Evolutionary conservation across 2,797 vertebrate genomes (phyloP), one percentile per base, ranked within the genome.

Genomic region (Xerus rutilus): DNA sequence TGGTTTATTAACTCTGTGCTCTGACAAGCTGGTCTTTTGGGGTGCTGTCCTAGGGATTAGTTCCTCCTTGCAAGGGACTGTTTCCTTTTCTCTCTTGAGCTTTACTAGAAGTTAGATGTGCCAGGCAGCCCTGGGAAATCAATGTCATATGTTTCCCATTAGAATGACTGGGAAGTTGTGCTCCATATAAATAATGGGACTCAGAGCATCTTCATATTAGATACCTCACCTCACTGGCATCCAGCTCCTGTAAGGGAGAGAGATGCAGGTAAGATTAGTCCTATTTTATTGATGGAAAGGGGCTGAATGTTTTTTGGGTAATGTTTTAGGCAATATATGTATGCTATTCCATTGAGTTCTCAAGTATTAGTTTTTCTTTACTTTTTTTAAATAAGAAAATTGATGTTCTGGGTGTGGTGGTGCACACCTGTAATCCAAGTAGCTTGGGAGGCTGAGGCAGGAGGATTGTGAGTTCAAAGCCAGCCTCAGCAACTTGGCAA

Each of bases 161-260:
- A 85, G 30, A 28, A 32, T 17, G n/a, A 6, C 1, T 10, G 69
- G 25, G 43, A 86, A 28, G 18, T 17, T 64, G 32, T n/a, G 54
- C 17, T 14, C 54, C 0, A 1, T 9, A 0, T 15, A 13, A 6
- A 13, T 1, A 9, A 28, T 1, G 45, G 12, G 47, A 54, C 86
- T 45, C 23, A 54, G 54, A 67, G 23, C 2, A 4, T 52, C 84
- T 67, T 57, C 49, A 30, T 3, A 5, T 59, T 15, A 3, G 32
- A 64, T 6, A 20, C 17, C 11, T 62, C 30, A 11, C 7, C 28
- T 78, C 25, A 12, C 72, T 30, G 43, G 57, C 86, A 35, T n/a
- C 35, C 12, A 2, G 2, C 4, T 49, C 20, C 43, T 62, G 49
- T 5, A 25, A 52, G 73, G n/a, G 2, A 25, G n/a, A 49, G 49